Evolutionary conservation across 1,140 invertebrate genomes (phyloP), one percentile per base, ranked within the genome.

Genomic region (Bradysia coprophila): DNA sequence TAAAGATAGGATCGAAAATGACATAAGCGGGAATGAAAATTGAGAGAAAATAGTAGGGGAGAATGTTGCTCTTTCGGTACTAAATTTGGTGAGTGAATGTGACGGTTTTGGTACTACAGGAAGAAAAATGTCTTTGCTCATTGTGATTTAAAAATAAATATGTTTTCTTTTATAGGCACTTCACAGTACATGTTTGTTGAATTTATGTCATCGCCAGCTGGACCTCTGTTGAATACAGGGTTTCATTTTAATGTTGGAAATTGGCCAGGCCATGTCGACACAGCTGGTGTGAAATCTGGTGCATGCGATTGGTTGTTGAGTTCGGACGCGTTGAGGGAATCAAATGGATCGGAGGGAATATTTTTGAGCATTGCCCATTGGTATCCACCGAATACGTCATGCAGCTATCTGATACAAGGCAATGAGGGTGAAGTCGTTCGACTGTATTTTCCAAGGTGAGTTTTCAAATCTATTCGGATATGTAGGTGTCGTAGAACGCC

Each of bases 231-330:
- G 10, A 90, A 88, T 56, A 90, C 86, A 1, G 87, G 87, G 1
- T 92, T 92, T 55, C 85, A 90, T 57, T 91, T 92, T 66, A 90
- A 89, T 62, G 86, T 90, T 18, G 86, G 85, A 38, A 89, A 87
- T 58, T 89, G 84, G 84, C 85, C 86, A 1, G 86, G 85, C 2
- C 82, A 89, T 55, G 82, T 88, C 41, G 82, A 91, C 49, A 84
- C 83, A 0, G 78, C 81, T 1, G 85, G 85, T 0, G 79, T 78
- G 2, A 75, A 76, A 46, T 85, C 87, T 43, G 84, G 81, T 5
- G 83, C 79, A 28, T 90, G 86, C 57, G 80, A 87, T 56, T 90
- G 85, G 85, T 61, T 85, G 13, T 65, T 90, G 13, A 86, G 79
- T 41, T 84, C 81, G 42, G 78, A 86, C 47, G 76, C 80, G 3